Conservation (phyloP, 2,113 vertebrate species). For the Camelus bactrianus region DNA sequence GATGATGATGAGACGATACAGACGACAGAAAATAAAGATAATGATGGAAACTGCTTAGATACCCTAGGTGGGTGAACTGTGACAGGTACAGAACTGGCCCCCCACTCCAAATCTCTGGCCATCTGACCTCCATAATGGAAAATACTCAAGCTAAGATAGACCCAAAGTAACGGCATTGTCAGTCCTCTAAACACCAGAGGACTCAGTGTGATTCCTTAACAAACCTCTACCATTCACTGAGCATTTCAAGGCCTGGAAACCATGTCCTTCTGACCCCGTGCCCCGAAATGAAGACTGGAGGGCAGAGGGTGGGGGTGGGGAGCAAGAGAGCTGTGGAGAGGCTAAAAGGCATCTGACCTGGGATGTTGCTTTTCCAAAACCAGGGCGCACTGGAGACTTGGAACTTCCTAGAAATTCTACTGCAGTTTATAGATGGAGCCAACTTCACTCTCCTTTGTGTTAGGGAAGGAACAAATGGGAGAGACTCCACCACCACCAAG, state of each 20-base stretch:
- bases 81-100: background rate
- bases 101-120: background rate
- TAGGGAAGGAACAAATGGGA: background rate
- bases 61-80: background rate
- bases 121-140: background rate
- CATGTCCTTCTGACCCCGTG: background rate
- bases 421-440: background rate
- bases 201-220: background rate
- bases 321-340: background rate
- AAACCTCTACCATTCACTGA: background rate
- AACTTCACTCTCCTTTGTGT: background rate
- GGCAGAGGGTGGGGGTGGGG: accelerated
- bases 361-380: background rate
- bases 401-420: background rate
- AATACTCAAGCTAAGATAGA: background rate
- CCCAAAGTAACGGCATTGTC: background rate
- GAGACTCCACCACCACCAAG: background rate
- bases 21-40: background rate
- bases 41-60: background rate
- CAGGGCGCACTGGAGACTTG: background rate
- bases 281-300: background rate
- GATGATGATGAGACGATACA: background rate
- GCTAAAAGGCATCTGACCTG: background rate
- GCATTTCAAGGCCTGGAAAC: background rate
- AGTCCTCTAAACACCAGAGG: too few relatives aligned